Evolutionary conservation across 2,113 vertebrate genomes (phyloP), one percentile per base, ranked within the genome.

Genomic region (Gobiocypris rarus): DNA sequence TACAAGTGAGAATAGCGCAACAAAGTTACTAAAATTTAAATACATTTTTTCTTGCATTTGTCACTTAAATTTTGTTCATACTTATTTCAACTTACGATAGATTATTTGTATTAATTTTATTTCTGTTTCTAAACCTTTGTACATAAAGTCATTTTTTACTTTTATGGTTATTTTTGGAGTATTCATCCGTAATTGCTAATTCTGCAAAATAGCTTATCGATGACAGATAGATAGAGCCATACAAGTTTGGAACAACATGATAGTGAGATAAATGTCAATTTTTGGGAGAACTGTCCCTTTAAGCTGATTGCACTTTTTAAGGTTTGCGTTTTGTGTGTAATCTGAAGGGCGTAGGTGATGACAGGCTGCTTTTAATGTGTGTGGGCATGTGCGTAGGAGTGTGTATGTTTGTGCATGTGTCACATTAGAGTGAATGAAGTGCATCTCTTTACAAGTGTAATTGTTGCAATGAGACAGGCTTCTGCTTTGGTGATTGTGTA

Each of bases 301-400:
- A 7, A 48, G 71, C 7, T n/a, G 17, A 70, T 22, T 59, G 22
- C n/a, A 2, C 24, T 56, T 34, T 79, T 45, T 63, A 41, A 58
- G 54, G 22, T 61, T 61, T 79, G 34, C 26, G 58, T 45, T 56
- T 31, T 38, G 19, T 45, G 19, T 26, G n/a, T 34, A 43, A 79
- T 79, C 8, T 26, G 17, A 26, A 79, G 17, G 34, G 56, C 41
- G 3, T 65, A 26, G 61, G 26, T 67, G 59, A 81, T 48, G 43
- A 45, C 34, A 26, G 14, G 22, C 38, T 48, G 38, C n/a, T 31
- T 79, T 69, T 69, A 81, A 63, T 84, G 58, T 83, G 70, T 83
- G 82, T 45, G 81, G 69, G n/a, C 24, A 54, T 45, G 52, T 19
- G 41, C 5, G 59, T 65, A 48, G 59, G 58, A 63, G 22, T 22